Conservation (phyloP, 2,113 vertebrate genomes). For the Lasiurus cinereus region DNA sequence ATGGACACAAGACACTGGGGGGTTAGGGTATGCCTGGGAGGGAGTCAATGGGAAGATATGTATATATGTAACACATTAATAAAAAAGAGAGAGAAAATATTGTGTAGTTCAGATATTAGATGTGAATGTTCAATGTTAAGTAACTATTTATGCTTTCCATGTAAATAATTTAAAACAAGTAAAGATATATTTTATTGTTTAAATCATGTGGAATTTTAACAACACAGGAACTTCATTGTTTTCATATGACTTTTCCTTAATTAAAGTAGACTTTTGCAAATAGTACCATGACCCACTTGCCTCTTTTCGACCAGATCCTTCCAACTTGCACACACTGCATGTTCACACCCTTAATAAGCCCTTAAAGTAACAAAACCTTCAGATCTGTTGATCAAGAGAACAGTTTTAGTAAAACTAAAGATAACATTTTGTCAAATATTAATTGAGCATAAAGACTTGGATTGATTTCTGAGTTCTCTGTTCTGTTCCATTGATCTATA, state of each 20-base stretch:
- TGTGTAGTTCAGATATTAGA: background rate
- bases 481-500: too few species aligned
- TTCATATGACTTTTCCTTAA: background rate
- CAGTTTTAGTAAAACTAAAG: background rate
- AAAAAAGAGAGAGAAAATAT: background rate
- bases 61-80: too few species aligned
- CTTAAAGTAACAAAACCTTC: background rate
- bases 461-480: too few species aligned
- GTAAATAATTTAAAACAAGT: background rate
- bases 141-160: background rate
- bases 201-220: background rate
- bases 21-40: too few species aligned
- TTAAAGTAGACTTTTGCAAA: background rate
- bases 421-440: background rate
- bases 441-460: too few species aligned
- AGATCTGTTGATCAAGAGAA: background rate
- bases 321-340: background rate
- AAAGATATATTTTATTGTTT: conserved; percentile 7
- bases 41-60: too few species aligned
- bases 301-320: background rate
- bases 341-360: background rate
- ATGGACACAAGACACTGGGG: too few species aligned
- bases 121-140: background rate
- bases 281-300: background rate
- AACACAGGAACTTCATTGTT: background rate